Conservation (phyloP, 2,113 vertebrate genomes). For the Strix uralensis region DNA sequence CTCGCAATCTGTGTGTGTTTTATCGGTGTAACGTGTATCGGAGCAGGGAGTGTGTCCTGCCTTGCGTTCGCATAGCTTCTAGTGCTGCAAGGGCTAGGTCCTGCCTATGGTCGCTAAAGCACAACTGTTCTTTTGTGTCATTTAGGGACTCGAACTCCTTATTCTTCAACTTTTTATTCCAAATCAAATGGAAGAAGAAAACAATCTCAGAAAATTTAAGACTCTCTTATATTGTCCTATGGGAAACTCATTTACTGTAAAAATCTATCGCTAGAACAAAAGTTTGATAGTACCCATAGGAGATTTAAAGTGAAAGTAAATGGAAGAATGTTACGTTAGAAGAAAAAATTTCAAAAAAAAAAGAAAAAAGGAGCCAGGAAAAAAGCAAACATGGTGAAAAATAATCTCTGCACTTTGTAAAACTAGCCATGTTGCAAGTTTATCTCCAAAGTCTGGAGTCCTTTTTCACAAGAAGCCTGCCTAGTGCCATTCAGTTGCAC, state of each 20-base stretch:
- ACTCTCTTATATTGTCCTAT: not conserved
- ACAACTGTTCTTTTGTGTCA: not conserved
- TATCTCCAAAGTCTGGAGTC: not conserved
- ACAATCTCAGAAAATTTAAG: not conserved
- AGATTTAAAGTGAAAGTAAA: conserved; percentile 4
- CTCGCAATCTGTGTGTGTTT: not conserved
- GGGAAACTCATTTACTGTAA: not conserved
- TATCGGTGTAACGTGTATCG: not conserved
- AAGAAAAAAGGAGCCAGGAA: not conserved
- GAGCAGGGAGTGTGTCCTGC: not conserved
- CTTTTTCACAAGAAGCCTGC: not conserved
- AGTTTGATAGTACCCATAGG: not conserved
- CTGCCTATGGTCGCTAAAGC: not conserved
- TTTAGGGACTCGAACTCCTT: not conserved
- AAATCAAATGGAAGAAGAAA: not conserved
- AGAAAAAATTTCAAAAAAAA: not conserved
- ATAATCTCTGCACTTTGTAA: not conserved
- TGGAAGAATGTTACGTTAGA: not conserved
- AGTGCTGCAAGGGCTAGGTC: not conserved
- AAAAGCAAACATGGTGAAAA: not conserved
- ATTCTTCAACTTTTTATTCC: not conserved
- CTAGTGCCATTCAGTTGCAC: not conserved
- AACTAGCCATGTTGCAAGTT: not conserved
- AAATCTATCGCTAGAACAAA: not conserved
- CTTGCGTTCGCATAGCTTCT: not conserved